Percentiles rank a stretch among this genome's conserved stretches.
Evolutionary conservation across 2,797 vertebrate species (phyloP).

Genomic region (Rhynchonycteris naso): DNA sequence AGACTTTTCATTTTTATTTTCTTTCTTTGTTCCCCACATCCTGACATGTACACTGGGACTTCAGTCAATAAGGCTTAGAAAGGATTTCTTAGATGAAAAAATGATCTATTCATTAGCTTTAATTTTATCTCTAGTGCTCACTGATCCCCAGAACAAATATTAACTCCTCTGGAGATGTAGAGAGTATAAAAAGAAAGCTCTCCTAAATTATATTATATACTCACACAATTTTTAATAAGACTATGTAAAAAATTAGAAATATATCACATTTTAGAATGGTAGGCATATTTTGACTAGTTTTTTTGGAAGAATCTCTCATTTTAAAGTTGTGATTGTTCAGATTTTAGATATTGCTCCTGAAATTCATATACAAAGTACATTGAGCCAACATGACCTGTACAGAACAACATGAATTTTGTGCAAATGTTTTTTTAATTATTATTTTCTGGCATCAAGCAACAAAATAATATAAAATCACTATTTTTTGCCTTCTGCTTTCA

Average conservation of each 20-base stretch:
- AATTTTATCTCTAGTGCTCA: conserved; percentile 83
- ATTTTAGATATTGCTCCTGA: not conserved
- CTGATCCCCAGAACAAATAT: conserved; percentile 86
- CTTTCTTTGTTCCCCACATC: conserved; percentile 54
- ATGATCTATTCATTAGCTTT: conserved; percentile 74
- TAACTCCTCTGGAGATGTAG: conserved; percentile 81
- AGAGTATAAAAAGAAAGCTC: conserved; percentile 83
- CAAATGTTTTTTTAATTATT: not conserved
- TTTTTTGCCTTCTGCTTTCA: not conserved
- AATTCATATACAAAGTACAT: not conserved
- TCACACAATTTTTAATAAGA: conserved; percentile 81
- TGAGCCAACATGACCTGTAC: not conserved
- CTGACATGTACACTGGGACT: conserved; percentile 43
- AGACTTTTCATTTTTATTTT: conserved; percentile 51
- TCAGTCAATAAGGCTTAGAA: conserved; percentile 83
- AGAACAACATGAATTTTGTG: not conserved
- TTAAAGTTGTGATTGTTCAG: conserved; percentile 21
- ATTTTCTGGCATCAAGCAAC: not conserved
- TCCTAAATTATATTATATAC: conserved; percentile 85
- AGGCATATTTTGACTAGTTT: conserved; percentile 40
- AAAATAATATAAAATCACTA: not conserved
- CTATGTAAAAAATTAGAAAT: conserved; percentile 73
- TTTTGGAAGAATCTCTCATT: conserved; percentile 10
- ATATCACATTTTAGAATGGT: conserved; percentile 47
- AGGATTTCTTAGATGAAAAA: conserved; percentile 84